Evolutionary conservation across 2,888 invertebrate genomes (phyloP).

Genomic region (Nasonia oneida): DNA sequence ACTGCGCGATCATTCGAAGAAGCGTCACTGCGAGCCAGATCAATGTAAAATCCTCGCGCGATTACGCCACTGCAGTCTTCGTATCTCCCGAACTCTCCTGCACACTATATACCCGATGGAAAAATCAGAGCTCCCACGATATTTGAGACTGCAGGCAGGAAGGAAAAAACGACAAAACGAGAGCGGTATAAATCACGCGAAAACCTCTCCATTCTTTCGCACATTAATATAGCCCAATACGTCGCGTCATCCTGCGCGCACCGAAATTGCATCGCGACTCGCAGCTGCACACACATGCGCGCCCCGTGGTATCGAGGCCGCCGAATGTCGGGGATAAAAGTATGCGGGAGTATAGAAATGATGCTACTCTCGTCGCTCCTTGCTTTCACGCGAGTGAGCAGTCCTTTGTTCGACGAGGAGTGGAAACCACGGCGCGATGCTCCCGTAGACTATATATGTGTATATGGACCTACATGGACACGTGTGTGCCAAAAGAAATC

Average conservation of each 20-base stretch:
- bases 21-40: neutral
- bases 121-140: no score
- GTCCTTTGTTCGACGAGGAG: constrained; percentile 22
- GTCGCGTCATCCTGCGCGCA: neutral
- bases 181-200: neutral
- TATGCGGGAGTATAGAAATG: constrained; percentile 37
- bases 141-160: no score
- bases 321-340: neutral
- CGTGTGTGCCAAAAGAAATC: neutral
- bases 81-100: no score
- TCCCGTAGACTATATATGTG: neutral
- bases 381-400: no score
- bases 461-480: neutral
- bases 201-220: neutral
- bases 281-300: neutral
- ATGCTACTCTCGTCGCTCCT: neutral
- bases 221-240: neutral
- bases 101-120: no score
- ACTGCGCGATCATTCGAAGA: neutral
- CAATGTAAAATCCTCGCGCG: neutral
- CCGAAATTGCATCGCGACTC: constrained; percentile 22
- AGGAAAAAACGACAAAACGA: no score
- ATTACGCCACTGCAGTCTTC: no score
- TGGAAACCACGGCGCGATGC: constrained; percentile 20
- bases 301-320: neutral